Base-by-base conservation (phyloP, 2,888 invertebrate species). In the Leptura quadrifasciata region DNA sequence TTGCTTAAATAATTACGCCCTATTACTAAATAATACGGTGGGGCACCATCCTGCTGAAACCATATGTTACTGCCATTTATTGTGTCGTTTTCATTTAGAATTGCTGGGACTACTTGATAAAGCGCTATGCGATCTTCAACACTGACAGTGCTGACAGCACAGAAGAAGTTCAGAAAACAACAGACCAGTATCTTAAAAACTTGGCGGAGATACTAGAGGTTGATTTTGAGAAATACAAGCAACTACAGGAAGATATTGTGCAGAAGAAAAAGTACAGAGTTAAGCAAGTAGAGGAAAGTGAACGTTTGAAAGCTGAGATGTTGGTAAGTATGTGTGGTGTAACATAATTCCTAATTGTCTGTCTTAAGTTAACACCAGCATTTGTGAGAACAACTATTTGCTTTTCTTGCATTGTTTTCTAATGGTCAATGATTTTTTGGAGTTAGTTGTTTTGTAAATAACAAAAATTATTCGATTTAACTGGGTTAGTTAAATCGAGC, bases 121-220 rank as follows among this genome's bases (percentile, higher is more conserved):
- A 27, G 5, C 67, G 67, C 8, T 68, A 67, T 17, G 3, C 17
- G 3, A 65, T 60, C 27, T 73, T 73, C 47, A 73, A 73, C 31
- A 47, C 8, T 15, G 5, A 27, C 12, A 47, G 39, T 15, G 1
- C 2, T 12, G 24, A 70, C 18, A 47, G 15, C 20, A 31, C 20
- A 6, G 52, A 61, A 21, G 55, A 58, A 1, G n/a, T 54, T n/a
- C 24, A 67, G 9, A n/a, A 58, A 20, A 20, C 31, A 15, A 57
- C 54, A 1, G 27, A 71, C 0, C 3, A 18, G 0, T 75, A 60
- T 27, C 52, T 47, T 1, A 54, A 55, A 5, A 55, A 58, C 3
- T 54, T 75, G 20, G 65, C 12, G 17, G 65, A 75, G 27, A 71
- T 74, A 54, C 20, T 76, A 10, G 65, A 70, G 0, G 52, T 71